Percentiles rank a stretch among this genome's conserved stretches.
Conservation (phyloP, 2,888 invertebrate species). For the Erebia ligea region DNA sequence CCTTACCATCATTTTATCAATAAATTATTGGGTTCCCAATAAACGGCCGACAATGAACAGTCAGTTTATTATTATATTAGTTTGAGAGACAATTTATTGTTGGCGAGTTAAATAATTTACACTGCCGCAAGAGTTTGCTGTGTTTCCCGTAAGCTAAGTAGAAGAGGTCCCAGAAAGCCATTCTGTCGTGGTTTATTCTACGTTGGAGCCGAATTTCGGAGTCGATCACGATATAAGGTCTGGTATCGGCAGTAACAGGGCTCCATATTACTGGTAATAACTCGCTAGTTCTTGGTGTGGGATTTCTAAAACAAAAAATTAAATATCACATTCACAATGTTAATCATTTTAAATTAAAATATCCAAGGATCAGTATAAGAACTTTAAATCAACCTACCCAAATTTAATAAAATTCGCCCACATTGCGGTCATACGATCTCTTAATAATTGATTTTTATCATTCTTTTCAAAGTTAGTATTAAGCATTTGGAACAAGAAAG, state of each 20-base stretch:
- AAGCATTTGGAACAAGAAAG: conserved; percentile 60
- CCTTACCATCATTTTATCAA: not conserved
- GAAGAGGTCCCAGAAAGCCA: conserved; percentile 77
- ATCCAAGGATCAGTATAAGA: not conserved
- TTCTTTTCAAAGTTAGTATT: conserved; percentile 41
- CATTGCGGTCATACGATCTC: conserved; percentile 60
- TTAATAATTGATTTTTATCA: conserved; percentile 56
- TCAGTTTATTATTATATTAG: conserved; percentile 21
- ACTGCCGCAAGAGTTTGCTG: conserved; percentile 56
- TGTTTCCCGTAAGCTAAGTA: conserved; percentile 62
- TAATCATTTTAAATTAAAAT: not conserved
- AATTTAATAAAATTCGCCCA: conserved; percentile 75
- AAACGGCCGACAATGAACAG: conserved; percentile 13
- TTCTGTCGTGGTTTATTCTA: conserved; percentile 62
- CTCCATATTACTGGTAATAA: conserved; percentile 62
- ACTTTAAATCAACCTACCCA: conserved; percentile 56
- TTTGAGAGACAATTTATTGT: conserved; percentile 14
- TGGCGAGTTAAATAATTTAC: conserved; percentile 39
- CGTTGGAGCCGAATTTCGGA: conserved; percentile 55
- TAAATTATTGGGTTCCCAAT: not conserved
- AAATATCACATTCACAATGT: not conserved
- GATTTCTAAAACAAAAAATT: conserved; percentile 54
- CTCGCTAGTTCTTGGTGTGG: conserved; percentile 57
- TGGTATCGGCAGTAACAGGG: conserved; percentile 52
- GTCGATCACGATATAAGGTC: conserved; percentile 67